Percentiles rank a stretch among this genome's conserved stretches.
These are phyloP conservation scores for Periparus ater DNA, from an alignment of 2,797 vertebrate species.

Conservation along the genomic window DNA sequence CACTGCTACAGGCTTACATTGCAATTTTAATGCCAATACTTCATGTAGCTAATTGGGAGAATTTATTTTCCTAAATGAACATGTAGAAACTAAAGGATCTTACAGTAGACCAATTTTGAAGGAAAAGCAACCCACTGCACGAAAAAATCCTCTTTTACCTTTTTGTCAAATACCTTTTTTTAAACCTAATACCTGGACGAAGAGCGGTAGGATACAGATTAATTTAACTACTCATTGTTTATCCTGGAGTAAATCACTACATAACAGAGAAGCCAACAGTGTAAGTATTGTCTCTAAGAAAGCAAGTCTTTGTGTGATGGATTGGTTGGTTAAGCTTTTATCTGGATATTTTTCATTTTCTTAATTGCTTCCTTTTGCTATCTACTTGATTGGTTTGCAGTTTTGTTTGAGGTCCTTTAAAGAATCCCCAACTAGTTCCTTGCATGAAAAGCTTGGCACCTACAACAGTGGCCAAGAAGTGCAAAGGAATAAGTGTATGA, in stretches of 20 bases:
- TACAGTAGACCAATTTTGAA: accelerated
- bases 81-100: background rate
- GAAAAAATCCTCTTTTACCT: background rate
- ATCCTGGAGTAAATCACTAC: background rate
- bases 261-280: background rate
- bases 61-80: background rate
- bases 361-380: background rate
- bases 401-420: background rate
- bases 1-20: background rate
- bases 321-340: background rate
- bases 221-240: background rate
- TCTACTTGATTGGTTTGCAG: background rate
- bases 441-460: background rate
- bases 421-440: background rate
- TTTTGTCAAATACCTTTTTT: background rate
- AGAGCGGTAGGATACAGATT: background rate
- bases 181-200: background rate
- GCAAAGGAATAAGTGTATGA: background rate
- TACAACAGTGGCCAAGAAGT: background rate
- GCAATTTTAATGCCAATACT: background rate
- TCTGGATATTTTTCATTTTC: background rate
- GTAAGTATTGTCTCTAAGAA: background rate
- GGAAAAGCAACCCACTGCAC: background rate
- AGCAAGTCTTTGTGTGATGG: background rate
- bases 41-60: background rate